These are phyloP conservation scores for Neocrepidodera transversa DNA, from an alignment of 2,888 invertebrate species.

Conservation along the genomic window DNA sequence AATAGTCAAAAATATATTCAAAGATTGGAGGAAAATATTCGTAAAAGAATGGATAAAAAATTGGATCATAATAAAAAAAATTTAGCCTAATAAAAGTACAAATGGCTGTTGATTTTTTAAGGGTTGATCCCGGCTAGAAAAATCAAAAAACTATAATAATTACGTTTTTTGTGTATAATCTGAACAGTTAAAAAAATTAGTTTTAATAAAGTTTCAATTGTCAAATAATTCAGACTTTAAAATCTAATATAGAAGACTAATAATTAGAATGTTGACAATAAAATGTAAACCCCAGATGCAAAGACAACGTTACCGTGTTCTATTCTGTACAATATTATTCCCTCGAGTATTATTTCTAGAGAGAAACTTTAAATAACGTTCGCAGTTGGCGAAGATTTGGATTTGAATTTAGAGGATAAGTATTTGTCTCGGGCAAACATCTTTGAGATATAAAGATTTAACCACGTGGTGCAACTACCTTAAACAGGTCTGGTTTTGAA, in stretches of 20 bases:
- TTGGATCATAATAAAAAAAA: too few species aligned
- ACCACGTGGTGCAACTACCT: neutral
- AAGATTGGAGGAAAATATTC: too few species aligned
- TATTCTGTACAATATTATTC: conserved; percentile 33
- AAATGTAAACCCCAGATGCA: conserved; percentile 33
- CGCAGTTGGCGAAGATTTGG: conserved; percentile 35
- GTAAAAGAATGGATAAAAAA: too few species aligned
- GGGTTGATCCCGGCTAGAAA: too few species aligned
- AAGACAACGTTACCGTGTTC: conserved; percentile 18
- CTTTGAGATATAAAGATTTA: neutral
- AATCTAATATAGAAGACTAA: conserved; percentile 16
- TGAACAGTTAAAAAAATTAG: too few species aligned
- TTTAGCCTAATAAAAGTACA: too few species aligned
- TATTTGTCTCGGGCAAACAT: conserved; percentile 40
- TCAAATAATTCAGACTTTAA: conserved; percentile 2
- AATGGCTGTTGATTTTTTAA: too few species aligned
- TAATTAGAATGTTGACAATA: conserved; percentile 28
- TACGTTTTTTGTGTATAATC: too few species aligned
- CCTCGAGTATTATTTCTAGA: conserved; percentile 34
- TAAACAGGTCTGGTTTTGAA: neutral
- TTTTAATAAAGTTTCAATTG: conserved; percentile 1
- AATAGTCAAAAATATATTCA: too few species aligned
- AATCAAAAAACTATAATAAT: too few species aligned
- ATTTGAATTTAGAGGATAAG: conserved; percentile 34
- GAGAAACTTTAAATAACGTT: conserved; percentile 37